Evolutionary conservation across 2,797 vertebrate genomes (phyloP).

Genomic region (Peromyscus aztecus): DNA sequence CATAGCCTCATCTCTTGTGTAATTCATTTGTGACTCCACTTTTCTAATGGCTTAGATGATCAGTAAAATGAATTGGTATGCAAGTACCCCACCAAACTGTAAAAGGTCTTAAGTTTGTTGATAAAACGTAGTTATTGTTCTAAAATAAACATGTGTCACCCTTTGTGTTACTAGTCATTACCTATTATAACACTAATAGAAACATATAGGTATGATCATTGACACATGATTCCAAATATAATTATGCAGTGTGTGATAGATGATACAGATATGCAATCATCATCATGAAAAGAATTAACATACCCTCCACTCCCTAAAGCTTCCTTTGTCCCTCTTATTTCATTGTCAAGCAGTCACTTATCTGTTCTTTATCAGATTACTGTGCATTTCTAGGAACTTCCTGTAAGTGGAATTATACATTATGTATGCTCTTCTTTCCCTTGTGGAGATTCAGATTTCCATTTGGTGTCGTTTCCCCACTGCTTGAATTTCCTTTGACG

Average conservation of each 20-base stretch:
- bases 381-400: constrained; percentile 60
- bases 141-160: constrained; percentile 19
- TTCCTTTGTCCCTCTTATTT: neutral
- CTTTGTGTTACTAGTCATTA: constrained; percentile 10
- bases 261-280: constrained; percentile 24
- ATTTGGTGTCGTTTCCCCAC: constrained; percentile 54
- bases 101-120: constrained; percentile 47
- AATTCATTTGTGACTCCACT: constrained; percentile 40
- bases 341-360: neutral
- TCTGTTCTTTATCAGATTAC: constrained; percentile 54
- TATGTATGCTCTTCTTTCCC: constrained; percentile 51
- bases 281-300: constrained; percentile 53
- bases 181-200: constrained; percentile 39
- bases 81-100: constrained; percentile 12
- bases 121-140: constrained; percentile 64
- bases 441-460: constrained; percentile 61
- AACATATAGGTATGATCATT: constrained; percentile 32
- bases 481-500: constrained; percentile 58
- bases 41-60: constrained; percentile 48
- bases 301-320: neutral
- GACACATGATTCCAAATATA: constrained; percentile 28
- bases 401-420: constrained; percentile 61
- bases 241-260: neutral
- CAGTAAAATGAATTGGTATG: constrained; percentile 24
- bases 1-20: neutral